These are phyloP conservation scores for Acanthosepion esculentum DNA, from an alignment of 2,888 invertebrate species.

Conservation along the genomic window DNA sequence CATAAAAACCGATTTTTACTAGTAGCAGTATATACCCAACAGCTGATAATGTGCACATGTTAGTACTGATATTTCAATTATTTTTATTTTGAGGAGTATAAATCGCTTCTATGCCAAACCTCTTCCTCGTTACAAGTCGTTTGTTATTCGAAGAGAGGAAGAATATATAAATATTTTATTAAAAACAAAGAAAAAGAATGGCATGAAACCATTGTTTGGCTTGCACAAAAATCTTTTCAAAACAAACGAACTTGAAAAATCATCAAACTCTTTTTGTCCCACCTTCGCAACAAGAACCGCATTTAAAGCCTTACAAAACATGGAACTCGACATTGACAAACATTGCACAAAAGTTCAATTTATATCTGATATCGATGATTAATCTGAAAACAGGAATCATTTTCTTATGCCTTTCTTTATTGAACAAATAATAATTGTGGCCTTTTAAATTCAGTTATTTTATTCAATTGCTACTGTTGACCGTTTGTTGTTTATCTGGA, in stretches of 20 bases:
- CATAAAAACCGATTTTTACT: neutral
- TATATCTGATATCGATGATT: neutral
- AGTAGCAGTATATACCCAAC: neutral
- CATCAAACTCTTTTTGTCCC: neutral
- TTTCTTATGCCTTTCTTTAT: too few relatives aligned
- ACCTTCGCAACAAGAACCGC: neutral
- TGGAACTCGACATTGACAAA: too few relatives aligned
- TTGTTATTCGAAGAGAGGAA: neutral
- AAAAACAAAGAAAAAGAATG: too few relatives aligned
- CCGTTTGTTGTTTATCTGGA: neutral
- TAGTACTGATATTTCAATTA: neutral
- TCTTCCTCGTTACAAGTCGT: neutral
- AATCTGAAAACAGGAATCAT: too few relatives aligned
- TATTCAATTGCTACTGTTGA: neutral
- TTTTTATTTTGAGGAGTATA: neutral
- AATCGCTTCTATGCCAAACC: neutral
- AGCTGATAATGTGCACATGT: neutral
- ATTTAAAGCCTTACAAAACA: neutral
- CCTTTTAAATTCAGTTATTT: neutral
- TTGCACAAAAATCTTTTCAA: neutral
- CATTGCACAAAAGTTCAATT: neutral
- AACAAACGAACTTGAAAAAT: neutral
- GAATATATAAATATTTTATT: neutral
- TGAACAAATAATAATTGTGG: neutral
- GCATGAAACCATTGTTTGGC: too few relatives aligned